Evolutionary conservation across 2,113 vertebrate species (phyloP).

Genomic region (Aphelocoma coerulescens): DNA sequence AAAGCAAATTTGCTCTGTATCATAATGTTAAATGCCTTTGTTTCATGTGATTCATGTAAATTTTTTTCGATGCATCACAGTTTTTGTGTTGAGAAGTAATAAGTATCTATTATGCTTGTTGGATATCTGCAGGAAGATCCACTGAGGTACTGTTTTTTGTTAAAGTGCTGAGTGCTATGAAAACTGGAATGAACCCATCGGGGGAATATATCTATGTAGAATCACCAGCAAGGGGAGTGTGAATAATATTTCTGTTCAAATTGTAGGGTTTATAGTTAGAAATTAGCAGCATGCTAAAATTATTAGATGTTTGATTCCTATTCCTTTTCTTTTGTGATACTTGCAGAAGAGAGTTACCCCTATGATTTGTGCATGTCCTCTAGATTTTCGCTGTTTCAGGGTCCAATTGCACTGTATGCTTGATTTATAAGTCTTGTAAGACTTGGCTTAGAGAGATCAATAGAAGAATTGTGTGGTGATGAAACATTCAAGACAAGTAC

Average conservation of each 20-base stretch:
- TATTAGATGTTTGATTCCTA: not conserved
- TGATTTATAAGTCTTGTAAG: not conserved
- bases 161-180: not conserved
- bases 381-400: not conserved
- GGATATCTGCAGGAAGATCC: not conserved
- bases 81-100: not conserved
- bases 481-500: not conserved
- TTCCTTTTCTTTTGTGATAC: not conserved
- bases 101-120: not conserved
- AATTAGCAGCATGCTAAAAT: not conserved
- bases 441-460: not conserved
- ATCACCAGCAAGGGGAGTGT: not conserved
- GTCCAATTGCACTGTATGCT: accelerated
- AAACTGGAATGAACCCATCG: not conserved
- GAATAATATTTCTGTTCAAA: not conserved
- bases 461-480: not conserved
- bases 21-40: not conserved
- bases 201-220: not conserved
- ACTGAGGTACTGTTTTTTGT: not conserved
- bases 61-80: not conserved
- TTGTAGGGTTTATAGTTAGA: not conserved
- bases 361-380: not conserved
- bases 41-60: not conserved
- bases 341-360: not conserved
- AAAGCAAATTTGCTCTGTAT: not conserved